Base-by-base conservation (phyloP, 1,140 invertebrate species). In the Panulirus ornatus region DNA sequence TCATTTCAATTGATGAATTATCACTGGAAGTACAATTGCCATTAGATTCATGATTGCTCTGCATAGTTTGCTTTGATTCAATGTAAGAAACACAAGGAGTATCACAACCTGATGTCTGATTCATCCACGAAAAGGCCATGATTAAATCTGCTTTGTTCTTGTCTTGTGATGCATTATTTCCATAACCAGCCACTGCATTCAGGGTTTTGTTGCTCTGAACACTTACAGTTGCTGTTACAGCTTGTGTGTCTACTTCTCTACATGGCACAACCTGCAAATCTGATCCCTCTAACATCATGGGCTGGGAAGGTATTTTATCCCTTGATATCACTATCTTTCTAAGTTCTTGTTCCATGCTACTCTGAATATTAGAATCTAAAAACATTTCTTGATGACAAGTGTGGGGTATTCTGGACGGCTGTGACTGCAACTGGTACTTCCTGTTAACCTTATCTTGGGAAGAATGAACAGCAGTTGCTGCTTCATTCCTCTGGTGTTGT, bases 81-180 rank as follows among this genome's bases (percentile, higher is more conserved):
- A 89, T 89, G 42, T 71, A 89, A 14, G 87, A 89, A 40, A 89
- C 87, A 75, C 87, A 89, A 5, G 87, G 87, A 54, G 87, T 83
- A 51, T 89, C 87, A 58, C 63, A 89, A n/a, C 38, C 79, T 40
- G 40, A 42, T 9, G 30, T 89, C 36, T 82, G 79, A 89, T 89
- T 89, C 87, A 89, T 89, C 87, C 87, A 89, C 3, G 87, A 89
- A 40, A 89, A 89, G 16, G 79, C 63, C 87, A 89, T 89, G 66
- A 89, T 89, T 5, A 89, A 22, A 54, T 89, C 87, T 30, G 79
- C 63, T 38, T 54, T 89, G 30, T 40, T 79, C 19, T 83, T 89
- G 47, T 89, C 87, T 16, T 22, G 44, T 11, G 79, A 63, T 9
- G n/a, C 30, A 0, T 44, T n/a, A 5, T 14, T 83, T 19, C 40